These are phyloP conservation scores for Atta texana DNA, from an alignment of 1,140 invertebrate genomes.

Conservation along the genomic window DNA sequence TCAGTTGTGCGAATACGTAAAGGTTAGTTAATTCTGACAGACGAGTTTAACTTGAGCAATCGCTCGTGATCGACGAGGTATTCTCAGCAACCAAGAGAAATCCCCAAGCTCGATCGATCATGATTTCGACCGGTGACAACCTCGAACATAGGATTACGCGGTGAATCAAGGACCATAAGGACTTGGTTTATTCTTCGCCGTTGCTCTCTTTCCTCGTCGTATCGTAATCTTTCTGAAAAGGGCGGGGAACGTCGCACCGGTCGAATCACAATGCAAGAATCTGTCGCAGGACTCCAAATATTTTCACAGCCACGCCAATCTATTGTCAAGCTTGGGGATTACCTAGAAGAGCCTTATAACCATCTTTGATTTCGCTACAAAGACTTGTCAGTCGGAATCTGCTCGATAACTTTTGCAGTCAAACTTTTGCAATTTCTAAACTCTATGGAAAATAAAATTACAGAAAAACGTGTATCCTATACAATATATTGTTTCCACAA, in stretches of 20 bases:
- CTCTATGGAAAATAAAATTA: background rate
- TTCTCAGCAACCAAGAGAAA: background rate
- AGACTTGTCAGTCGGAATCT: background rate
- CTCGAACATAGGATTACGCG: constrained; percentile 49
- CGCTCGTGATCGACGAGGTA: constrained; percentile 35
- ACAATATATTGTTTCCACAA: too few species aligned
- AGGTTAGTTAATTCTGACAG: constrained; percentile 30
- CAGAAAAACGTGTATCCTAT: background rate
- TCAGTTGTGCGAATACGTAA: constrained; percentile 9
- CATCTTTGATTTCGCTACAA: constrained; percentile 18
- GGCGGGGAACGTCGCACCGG: constrained; percentile 59
- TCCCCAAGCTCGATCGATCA: constrained; percentile 39
- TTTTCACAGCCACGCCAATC: constrained; percentile 78
- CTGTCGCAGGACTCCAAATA: constrained; percentile 75
- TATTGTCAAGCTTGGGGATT: constrained; percentile 74
- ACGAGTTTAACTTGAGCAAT: background rate
- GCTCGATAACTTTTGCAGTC: background rate
- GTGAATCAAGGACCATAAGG: constrained; percentile 45
- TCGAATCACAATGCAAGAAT: constrained; percentile 64
- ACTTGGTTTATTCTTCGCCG: constrained; percentile 65
- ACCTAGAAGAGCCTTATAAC: constrained; percentile 28
- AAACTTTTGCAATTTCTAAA: background rate
- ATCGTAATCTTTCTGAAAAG: constrained; percentile 68
- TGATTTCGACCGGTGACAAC: constrained; percentile 44
- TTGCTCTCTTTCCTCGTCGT: constrained; percentile 63